Evolutionary conservation across 2,888 invertebrate genomes (phyloP), one percentile per base, ranked within the genome.

Genomic region (Scaptodrosophila latifasciaeformis): DNA sequence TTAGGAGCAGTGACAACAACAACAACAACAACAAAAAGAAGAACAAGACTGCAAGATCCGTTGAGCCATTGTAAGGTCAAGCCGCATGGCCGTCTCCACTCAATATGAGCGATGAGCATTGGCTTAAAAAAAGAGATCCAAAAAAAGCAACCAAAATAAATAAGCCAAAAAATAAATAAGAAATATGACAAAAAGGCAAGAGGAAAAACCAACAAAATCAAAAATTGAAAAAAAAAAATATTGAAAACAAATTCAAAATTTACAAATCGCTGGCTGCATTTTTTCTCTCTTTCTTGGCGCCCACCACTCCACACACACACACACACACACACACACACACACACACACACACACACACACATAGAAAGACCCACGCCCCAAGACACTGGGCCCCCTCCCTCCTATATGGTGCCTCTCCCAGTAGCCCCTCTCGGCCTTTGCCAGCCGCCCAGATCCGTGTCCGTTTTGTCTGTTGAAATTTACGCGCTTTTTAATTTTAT

Each of bases 401-500:
- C n/a, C n/a, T n/a, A n/a, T n/a, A n/a, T n/a, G n/a, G n/a, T n/a
- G n/a, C n/a, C n/a, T n/a, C n/a, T n/a, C n/a, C n/a, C n/a, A n/a
- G n/a, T n/a, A n/a, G n/a, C n/a, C n/a, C n/a, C n/a, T n/a, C n/a
- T n/a, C n/a, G n/a, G n/a, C n/a, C n/a, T n/a, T n/a, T n/a, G n/a
- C n/a, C n/a, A n/a, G n/a, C n/a, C n/a, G n/a, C n/a, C n/a, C n/a
- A n/a, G n/a, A n/a, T n/a, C n/a, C n/a, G n/a, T n/a, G n/a, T n/a
- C n/a, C n/a, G 2, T 35, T 35, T 35, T 7, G n/a, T 18, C 17
- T 31, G n/a, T 65, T 65, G 62, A 49, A 62, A 66, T 68, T 74
- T 63, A 67, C 49, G 71, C 62, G 69, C 71, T 74, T n/a, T 77
- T 77, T 74, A 69, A 77, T 74, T 75, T 76, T 64, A 44, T 46